Base-by-base conservation (phyloP, 2,888 invertebrate species). In the Drosophila pegasa region DNA sequence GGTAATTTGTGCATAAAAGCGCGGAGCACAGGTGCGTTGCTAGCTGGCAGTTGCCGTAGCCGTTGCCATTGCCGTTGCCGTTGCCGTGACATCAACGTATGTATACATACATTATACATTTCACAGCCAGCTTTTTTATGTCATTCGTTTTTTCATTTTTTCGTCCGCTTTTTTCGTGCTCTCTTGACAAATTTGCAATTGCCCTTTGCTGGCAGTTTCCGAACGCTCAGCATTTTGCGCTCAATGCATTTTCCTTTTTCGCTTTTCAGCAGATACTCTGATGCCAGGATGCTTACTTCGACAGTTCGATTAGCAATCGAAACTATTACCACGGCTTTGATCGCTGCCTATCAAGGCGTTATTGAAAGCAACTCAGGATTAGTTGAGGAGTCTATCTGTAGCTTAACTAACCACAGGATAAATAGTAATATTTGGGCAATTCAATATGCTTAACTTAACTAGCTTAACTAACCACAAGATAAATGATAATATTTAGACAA, bases 1-100 rank as follows among this genome's bases (percentile, higher is more conserved):
- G 87, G 87, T 83, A 87, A 83, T 87, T 84, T 84, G 87, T 77
- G 85, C 72, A 87, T 77, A 75, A 78, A 57, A 70, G 68, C 82
- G 63, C 61, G 59, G 59, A 54, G 45, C 66, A 38, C 41, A 38
- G 54, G 31, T 31, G 52, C 61, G 37, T 31, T 33, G 57, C 3
- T 52, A 25, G 16, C 51, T 14, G 38, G 3, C 37, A 38, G 27
- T 27, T 16, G 9, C 37, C 25, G 51, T 51, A 37, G 25, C 37
- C 38, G 14, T 52, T n/a, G n/a, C n/a, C n/a, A n/a, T n/a, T n/a
- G 3, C 37, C 27, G 27, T 27, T 16, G 9, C 37, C 25, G 51
- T 51, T 51, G 25, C 37, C 38, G 14, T 52, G 66, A 50, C 70
- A 60, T 54, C 62, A 51, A 16, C 37, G 25, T 16, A 20, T 20